Base-by-base conservation (phyloP, 1,140 invertebrate species). In the Lepidurus couesii region DNA sequence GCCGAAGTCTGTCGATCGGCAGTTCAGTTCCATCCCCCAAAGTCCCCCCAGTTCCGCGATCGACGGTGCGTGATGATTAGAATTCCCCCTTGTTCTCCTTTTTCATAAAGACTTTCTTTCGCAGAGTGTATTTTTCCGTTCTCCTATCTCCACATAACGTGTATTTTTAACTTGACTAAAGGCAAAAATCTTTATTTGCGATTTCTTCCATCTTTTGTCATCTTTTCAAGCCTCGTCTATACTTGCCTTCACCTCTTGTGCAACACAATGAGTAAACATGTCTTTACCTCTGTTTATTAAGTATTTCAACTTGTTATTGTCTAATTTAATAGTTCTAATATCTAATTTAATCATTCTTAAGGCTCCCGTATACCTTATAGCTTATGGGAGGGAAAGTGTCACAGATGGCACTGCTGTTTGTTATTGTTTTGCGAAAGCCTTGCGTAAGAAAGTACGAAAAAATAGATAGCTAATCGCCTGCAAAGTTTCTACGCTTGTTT, bases 31-130 rank as follows among this genome's bases (percentile, higher is more conserved):
- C 53, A 65, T 34, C 34, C 53, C 53, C 53, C 53, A 65, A 65
- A 65, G n/a, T 21, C n/a, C 53, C 34, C 53, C 21, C 53, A 65
- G 53, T 65, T 13, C 53, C 21, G 53, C 53, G 53, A 65, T 65
- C 53, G 53, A 65, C 53, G 53, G 53, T n/a, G 53, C 53, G 53
- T 65, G 53, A 65, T 65, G 53, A 65, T 65, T 65, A 65, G 53
- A 65, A 65, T 65, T 65, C 53, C 53, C 53, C 53, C 53, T 65
- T 65, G 53, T 65, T 65, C 53, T 65, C 53, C 53, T 65, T 65
- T 65, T 65, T 65, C 53, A 65, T 65, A 65, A 34, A 21, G 53
- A 65, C 53, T 65, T 65, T 65, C 53, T 9, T 7, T 65, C 16
- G 16, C 53, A 65, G n/a, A 21, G 53, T n/a, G 53, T 65, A 65